phyloP scores from a whole-genome alignment of 2,797 vertebrate genomes.

The Coreius guichenoti region DNA sequence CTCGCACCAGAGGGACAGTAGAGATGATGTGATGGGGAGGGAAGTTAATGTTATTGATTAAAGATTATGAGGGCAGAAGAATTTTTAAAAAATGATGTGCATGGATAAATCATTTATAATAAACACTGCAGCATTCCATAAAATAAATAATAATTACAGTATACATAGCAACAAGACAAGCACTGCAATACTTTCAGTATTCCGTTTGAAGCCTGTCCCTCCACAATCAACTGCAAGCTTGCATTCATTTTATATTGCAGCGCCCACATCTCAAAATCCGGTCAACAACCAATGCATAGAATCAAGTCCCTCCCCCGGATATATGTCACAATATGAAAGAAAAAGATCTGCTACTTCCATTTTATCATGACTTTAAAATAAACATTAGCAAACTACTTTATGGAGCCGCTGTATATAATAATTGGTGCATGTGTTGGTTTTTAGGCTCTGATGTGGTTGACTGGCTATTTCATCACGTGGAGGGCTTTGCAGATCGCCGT shows the following conservation, averaged over 20 bases:
- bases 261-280: not conserved
- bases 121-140: not conserved
- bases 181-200: not conserved
- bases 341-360: not conserved
- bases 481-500: conserved; percentile 95
- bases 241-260: not conserved
- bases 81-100: not conserved
- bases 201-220: not conserved
- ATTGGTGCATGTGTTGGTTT: not conserved
- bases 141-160: not conserved
- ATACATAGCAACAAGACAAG: not conserved
- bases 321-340: not conserved
- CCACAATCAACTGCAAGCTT: not conserved
- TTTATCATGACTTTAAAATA: not conserved
- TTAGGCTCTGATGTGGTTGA: conserved; percentile 97
- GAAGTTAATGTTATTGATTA: not conserved
- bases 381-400: not conserved
- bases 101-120: not conserved
- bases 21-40: not conserved
- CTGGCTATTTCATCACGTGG: conserved; percentile 98
- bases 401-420: not conserved
- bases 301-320: not conserved
- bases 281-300: not conserved
- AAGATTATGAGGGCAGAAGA: not conserved
- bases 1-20: not conserved